A percentile compares a stretch with the other conserved stretches of the same genome.
phyloP scores from a whole-genome alignment of 2,888 invertebrate species.

The Germaria angustata region DNA sequence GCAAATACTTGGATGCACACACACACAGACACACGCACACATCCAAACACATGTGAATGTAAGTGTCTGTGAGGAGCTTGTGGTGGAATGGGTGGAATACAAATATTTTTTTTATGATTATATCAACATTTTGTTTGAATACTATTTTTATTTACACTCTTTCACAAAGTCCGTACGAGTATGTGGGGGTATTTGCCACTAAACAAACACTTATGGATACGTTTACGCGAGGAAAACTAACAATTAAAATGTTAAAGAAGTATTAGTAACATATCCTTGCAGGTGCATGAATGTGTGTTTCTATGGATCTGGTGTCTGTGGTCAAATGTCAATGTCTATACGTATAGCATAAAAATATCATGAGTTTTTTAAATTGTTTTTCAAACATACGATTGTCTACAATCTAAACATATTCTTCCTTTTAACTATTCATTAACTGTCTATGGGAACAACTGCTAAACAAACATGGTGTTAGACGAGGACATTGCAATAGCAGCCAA shows the following conservation, averaged over 20 bases:
- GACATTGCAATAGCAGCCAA: not conserved
- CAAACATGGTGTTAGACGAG: constrained; percentile 31
- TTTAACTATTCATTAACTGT: constrained; percentile 47
- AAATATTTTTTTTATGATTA: constrained; percentile 31
- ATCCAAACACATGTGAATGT: not conserved
- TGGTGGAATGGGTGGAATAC: not conserved
- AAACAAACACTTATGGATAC: constrained; percentile 20
- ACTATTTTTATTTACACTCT: constrained; percentile 28
- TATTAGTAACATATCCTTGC: not conserved
- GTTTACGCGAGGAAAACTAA: constrained; percentile 14
- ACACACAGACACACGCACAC: no score
- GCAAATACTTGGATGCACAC: not conserved
- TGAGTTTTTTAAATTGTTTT: not conserved
- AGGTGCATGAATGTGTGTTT: not conserved
- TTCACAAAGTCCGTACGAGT: not conserved
- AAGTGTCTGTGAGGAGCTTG: not conserved
- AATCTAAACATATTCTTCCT: not conserved
- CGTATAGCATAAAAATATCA: constrained; percentile 11
- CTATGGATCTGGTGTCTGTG: not conserved
- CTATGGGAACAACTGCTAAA: constrained; percentile 41
- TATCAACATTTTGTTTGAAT: constrained; percentile 42
- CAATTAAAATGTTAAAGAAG: constrained; percentile 40
- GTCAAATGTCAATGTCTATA: constrained; percentile 44
- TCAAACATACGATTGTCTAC: not conserved
- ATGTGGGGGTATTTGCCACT: not conserved